Evolutionary conservation across 37 sponge, comb jelly and placozoan species (phyloP), one percentile per base, ranked within the genome.

Genomic region (Eunapius fragilis): DNA sequence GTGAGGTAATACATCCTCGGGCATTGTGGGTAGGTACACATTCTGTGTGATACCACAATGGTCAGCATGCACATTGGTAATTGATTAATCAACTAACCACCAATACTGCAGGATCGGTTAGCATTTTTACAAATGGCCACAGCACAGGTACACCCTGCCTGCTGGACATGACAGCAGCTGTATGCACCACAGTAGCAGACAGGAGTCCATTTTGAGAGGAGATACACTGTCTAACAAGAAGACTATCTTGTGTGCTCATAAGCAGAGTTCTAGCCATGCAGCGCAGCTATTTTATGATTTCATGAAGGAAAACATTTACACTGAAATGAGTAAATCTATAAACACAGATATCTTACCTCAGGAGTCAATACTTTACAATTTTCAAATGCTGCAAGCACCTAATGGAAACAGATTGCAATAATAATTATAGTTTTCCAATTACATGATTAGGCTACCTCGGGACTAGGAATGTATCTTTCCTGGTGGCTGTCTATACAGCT

Each of bases 1-100:
- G 41, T 91, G 87, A 19, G 85, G 87, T 7, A 91, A 80, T 2
- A 31, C 26, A 76, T 91, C 91, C n/a, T 91, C 83, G 25, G 71
- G 72, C 93, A 93, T 93, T 30, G 93, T 89, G 22, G 93, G 93
- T 30, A 93, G 75, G 68, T 83, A 93, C 30, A 74, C 71, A 69
- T 72, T 68, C 92, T 92, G 47, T 27, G 76, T 37, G 25, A 35
- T 58, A 27, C 71, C 38, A 70, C 26, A 49, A 80, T 4, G 24
- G 30, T 17, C n/a, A 81, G 13, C 14, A 25, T 27, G 27, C 48
- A 48, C 9, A 7, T 2, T 36, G 19, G 67, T 50, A 31, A 79
- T 31, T 76, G 34, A 1, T 2, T n/a, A 4, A 4, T 25, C 0
- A 34, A 80, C 80, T 75, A 74, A 87, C 89, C 68, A 50, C 32